Evolutionary conservation across 2,113 vertebrate species (phyloP).

Genomic region (Piaya cayana): DNA sequence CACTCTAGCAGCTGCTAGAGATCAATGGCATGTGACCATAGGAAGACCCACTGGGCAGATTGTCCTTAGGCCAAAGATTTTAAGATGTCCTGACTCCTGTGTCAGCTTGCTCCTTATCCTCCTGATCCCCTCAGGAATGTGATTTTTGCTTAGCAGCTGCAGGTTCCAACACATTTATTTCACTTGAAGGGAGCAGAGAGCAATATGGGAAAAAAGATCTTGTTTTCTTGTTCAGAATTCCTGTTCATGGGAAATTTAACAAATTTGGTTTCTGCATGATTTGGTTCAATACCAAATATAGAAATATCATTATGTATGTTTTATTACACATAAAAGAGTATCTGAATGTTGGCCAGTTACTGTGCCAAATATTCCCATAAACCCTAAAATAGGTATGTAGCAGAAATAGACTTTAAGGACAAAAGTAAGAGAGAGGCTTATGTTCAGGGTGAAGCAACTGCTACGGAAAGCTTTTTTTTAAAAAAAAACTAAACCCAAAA

Average conservation of each 20-base stretch:
- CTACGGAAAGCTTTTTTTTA: neutral
- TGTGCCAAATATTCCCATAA: neutral
- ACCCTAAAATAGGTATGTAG: neutral
- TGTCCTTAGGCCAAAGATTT: neutral
- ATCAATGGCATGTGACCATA: neutral
- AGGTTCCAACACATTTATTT: neutral
- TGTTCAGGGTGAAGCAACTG: neutral
- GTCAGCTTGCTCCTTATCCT: neutral
- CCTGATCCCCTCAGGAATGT: neutral
- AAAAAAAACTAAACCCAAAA: neutral
- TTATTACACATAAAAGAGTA: slow-evolving; percentile 11
- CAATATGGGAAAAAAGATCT: neutral
- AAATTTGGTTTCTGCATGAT: neutral
- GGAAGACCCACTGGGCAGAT: neutral
- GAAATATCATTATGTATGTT: slow-evolving; percentile 14
- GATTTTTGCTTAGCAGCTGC: neutral
- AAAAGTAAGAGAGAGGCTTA: neutral
- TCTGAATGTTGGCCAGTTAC: neutral
- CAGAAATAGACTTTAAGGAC: neutral
- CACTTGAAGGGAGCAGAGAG: neutral
- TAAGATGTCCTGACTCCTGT: neutral
- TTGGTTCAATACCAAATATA: neutral
- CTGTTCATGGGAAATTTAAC: neutral
- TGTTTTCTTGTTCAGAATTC: neutral
- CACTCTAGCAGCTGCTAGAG: neutral